phyloP scores from a whole-genome alignment of 2,797 vertebrate genomes.

The Pseudochaenichthys georgianus region DNA sequence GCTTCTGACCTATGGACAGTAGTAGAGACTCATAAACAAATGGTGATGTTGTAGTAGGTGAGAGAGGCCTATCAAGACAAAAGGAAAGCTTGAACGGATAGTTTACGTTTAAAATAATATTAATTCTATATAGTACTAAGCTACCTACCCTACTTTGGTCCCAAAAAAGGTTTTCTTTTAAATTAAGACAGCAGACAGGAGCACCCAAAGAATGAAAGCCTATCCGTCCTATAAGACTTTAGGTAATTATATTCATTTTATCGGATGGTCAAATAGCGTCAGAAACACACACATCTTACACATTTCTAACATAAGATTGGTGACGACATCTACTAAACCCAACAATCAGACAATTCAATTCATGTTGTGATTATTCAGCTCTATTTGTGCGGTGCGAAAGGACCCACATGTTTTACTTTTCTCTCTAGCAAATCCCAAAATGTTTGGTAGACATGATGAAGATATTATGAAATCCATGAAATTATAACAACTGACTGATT shows the following conservation, averaged over 20 bases:
- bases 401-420: background rate
- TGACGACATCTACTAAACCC: background rate
- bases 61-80: background rate
- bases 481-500: background rate
- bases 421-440: slow-evolving; percentile 7
- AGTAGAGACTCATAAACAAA: slow-evolving; percentile 6
- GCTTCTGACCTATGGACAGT: slow-evolving; percentile 19
- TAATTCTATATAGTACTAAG: background rate
- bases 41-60: background rate
- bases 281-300: background rate
- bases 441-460: background rate
- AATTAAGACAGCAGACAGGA: background rate
- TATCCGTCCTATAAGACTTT: background rate
- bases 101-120: background rate
- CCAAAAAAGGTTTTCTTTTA: no score
- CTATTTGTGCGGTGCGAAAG: background rate
- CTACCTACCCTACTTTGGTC: background rate
- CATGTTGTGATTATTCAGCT: no score
- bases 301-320: background rate
- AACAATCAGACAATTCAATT: no score
- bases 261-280: no score
- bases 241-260: no score
- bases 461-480: background rate
- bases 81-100: background rate
- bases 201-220: background rate